These are phyloP conservation scores for Eulithis testata DNA, from an alignment of 2,888 invertebrate genomes.

Conservation along the genomic window DNA sequence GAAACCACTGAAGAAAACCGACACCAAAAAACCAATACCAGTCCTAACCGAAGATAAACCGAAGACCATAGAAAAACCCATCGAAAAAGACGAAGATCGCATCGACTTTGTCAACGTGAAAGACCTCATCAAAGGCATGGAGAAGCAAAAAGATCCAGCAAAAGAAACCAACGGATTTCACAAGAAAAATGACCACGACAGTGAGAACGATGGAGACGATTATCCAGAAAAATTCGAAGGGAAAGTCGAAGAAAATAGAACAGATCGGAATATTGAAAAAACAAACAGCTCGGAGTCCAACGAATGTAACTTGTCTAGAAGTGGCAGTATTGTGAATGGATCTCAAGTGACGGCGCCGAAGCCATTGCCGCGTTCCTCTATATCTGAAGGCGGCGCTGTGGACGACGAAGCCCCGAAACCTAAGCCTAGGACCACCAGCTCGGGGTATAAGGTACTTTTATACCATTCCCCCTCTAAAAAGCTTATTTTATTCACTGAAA, in stretches of 20 bases:
- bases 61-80: conserved; percentile 49
- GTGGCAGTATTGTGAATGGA: conserved; percentile 75
- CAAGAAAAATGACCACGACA: conserved; percentile 54
- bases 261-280: conserved; percentile 52
- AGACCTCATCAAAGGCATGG: conserved; percentile 87
- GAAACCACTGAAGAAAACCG: conserved; percentile 71
- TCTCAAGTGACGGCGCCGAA: conserved; percentile 86
- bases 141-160: conserved; percentile 71
- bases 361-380: conserved; percentile 91
- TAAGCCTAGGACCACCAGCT: conserved; percentile 88
- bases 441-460: conserved; percentile 91
- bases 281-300: conserved; percentile 67
- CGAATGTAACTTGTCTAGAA: conserved; percentile 66
- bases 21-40: conserved; percentile 55
- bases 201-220: conserved; percentile 31
- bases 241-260: conserved; percentile 41
- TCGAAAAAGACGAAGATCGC: conserved; percentile 75
- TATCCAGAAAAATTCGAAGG: conserved; percentile 46
- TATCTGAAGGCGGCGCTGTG: conserved; percentile 86
- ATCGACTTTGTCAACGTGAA: conserved; percentile 84
- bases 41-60: conserved; percentile 58
- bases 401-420: conserved; percentile 85
- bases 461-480: too few relatives aligned
- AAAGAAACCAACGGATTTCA: conserved; percentile 75
- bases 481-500: too few relatives aligned